Evolutionary conservation across 2,113 vertebrate species (phyloP).

Genomic region (Pollachius pollachius): DNA sequence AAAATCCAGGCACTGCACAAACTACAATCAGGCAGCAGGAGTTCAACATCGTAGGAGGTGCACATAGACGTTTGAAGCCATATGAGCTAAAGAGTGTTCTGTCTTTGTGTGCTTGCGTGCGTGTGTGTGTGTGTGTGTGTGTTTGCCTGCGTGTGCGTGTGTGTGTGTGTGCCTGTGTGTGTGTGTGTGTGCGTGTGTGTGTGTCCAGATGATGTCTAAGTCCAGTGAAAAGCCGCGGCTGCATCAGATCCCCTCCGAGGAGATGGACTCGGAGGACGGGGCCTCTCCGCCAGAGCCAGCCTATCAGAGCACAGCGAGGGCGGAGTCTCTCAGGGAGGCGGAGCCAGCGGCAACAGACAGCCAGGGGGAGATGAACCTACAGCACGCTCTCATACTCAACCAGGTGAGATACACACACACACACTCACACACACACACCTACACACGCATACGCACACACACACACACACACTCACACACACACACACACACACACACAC

Average conservation of each 20-base stretch:
- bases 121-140: background rate
- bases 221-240: conserved; percentile 88
- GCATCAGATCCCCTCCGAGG: conserved; percentile 90
- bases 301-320: conserved; percentile 59
- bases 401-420: conserved; percentile 67
- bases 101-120: too few relatives aligned
- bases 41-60: too few relatives aligned
- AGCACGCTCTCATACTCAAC: conserved; percentile 75
- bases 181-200: conserved; percentile 2
- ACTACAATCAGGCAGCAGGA: too few relatives aligned
- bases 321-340: conserved; percentile 43
- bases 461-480: too few relatives aligned
- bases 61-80: too few relatives aligned
- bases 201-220: conserved; percentile 79
- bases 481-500: too few relatives aligned
- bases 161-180: background rate
- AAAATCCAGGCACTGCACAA: too few relatives aligned
- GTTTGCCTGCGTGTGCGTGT: background rate
- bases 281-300: conserved; percentile 55
- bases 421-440: background rate
- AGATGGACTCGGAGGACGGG: conserved; percentile 83
- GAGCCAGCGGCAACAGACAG: conserved; percentile 42
- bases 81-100: too few relatives aligned
- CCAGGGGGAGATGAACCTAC: conserved; percentile 72
- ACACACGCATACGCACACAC: background rate